Base-by-base conservation (phyloP, 1,140 invertebrate species). In the Orius insidiosus region DNA sequence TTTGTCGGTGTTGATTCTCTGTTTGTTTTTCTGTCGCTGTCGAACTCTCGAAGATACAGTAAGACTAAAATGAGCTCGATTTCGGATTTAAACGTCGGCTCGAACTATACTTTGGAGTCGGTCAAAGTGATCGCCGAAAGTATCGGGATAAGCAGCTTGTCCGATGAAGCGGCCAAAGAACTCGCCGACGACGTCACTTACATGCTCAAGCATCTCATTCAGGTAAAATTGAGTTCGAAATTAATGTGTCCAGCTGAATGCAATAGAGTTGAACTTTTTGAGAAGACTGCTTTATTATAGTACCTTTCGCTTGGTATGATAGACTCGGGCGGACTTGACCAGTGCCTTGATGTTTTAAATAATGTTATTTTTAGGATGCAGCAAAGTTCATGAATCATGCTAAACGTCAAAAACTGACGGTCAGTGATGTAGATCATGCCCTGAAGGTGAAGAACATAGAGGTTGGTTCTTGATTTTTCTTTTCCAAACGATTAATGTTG, bases 51-150 rank as follows among this genome's bases (percentile, higher is more conserved):
- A n/a, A n/a, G n/a, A n/a, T n/a, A n/a, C n/a, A n/a, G n/a, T n/a
- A n/a, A n/a, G n/a, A n/a, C n/a, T n/a, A 24, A 24, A 24, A 24
- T 24, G 24, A 24, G 24, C 24, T 24, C 24, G 24, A 24, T 24
- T 24, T 24, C 24, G 24, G 24, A 24, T 7, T 24, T 24, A 24
- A 24, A 24, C 7, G 24, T 24, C 24, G 24, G 24, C 24, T 30
- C 41, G n/a, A 31, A 15, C n/a, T 30, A 30, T 10, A 4, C 49
- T 31, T 11, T 80, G 41, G 90, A 95, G 62, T 90, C 87, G 0
- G 80, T 95, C 56, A 92, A 92, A 73, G 82, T 88, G 1, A 88
- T 95, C 48, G 86, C 85, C 1, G 92, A 95, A 65, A 90, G 85
- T 59, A 78, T 90, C 43, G 72, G 72, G 6, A 70, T 85, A 24